Evolutionary conservation across 1,140 invertebrate species (phyloP).

Genomic region (Goniozus legneri): DNA sequence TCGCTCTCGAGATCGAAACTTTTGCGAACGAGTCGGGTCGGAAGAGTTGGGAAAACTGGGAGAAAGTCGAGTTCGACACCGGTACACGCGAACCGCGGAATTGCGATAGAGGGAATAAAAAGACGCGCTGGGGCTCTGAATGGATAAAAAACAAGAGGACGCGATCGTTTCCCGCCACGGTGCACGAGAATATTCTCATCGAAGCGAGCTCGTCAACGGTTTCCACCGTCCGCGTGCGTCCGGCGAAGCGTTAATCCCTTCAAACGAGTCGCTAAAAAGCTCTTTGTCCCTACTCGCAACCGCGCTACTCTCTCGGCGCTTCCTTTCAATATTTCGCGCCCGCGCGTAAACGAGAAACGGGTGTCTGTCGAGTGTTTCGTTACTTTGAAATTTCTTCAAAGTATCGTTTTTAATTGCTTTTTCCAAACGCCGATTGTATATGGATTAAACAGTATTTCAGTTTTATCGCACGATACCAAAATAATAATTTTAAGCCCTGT

Average conservation of each 20-base stretch:
- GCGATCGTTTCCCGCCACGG: background rate
- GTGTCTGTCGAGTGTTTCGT: conserved; percentile 7
- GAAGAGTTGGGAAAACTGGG: too few relatives aligned
- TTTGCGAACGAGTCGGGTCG: conserved; percentile 11
- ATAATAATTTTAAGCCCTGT: too few relatives aligned
- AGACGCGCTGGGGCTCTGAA: background rate
- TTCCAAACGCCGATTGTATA: too few relatives aligned
- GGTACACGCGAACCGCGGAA: too few relatives aligned
- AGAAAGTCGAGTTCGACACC: too few relatives aligned
- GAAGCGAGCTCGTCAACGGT: background rate
- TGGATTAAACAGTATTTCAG: too few relatives aligned
- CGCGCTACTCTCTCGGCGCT: background rate
- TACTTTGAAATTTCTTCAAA: conserved; percentile 15
- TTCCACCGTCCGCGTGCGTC: conserved; percentile 10
- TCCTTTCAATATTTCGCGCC: too few relatives aligned
- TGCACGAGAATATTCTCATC: background rate
- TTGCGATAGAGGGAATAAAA: background rate
- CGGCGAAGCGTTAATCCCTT: conserved; percentile 38
- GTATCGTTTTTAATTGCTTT: too few relatives aligned
- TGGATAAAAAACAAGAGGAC: background rate
- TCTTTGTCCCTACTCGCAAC: conserved; percentile 25
- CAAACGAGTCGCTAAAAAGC: conserved; percentile 36
- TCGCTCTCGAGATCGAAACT: conserved; percentile 28
- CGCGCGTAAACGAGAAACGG: conserved; percentile 11
- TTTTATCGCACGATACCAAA: too few relatives aligned